Evolutionary conservation across 2,797 vertebrate species (phyloP).

Genomic region (Petrocephalus sullivani): DNA sequence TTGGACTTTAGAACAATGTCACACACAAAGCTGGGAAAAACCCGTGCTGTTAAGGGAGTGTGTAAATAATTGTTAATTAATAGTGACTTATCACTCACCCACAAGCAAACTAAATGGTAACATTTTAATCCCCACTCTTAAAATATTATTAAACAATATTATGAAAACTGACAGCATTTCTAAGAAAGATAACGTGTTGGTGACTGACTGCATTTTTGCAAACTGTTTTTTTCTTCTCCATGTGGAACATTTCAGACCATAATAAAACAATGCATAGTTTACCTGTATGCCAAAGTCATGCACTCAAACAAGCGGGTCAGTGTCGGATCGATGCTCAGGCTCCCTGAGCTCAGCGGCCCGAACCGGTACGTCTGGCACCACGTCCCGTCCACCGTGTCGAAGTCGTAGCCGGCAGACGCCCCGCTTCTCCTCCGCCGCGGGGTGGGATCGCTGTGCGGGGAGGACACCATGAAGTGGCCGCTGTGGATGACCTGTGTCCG

Average conservation of each 20-base stretch:
- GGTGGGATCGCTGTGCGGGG: slow-evolving; percentile 79
- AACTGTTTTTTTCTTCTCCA: background rate
- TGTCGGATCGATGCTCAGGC: slow-evolving; percentile 84
- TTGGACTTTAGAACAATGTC: slow-evolving; percentile 20
- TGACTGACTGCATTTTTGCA: background rate
- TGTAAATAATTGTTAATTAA: background rate
- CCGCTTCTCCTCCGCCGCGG: slow-evolving; percentile 61
- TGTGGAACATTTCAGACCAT: background rate
- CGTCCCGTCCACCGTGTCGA: slow-evolving; percentile 63
- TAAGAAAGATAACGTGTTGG: background rate
- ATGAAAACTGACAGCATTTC: background rate
- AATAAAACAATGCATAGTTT: slow-evolving; percentile 31
- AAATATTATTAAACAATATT: background rate
- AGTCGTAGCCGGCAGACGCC: slow-evolving; percentile 50
- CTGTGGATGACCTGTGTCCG: slow-evolving; percentile 89
- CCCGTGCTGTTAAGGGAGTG: background rate
- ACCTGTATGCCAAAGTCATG: slow-evolving; percentile 98
- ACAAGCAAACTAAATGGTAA: background rate
- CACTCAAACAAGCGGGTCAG: slow-evolving; percentile 93
- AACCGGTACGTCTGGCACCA: slow-evolving; percentile 69
- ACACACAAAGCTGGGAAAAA: background rate
- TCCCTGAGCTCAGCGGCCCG: slow-evolving; percentile 65
- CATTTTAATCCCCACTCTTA: background rate
- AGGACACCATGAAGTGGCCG: slow-evolving; percentile 97
- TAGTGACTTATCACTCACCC: background rate